Evolutionary conservation across 2,113 vertebrate species (phyloP).

Genomic region (Corythoichthys intestinalis): DNA sequence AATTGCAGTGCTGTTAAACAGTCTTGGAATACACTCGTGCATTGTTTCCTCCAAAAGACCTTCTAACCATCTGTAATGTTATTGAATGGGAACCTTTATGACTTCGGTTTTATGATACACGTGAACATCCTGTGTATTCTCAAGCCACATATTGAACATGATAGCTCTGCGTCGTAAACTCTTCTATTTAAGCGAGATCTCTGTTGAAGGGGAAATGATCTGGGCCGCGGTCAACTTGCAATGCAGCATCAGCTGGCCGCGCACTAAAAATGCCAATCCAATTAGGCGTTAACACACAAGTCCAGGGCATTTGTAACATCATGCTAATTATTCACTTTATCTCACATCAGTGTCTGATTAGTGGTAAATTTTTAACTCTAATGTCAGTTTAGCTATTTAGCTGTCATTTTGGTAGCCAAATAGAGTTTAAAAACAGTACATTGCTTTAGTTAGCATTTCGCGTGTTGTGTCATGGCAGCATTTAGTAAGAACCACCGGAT

Average conservation of each 20-base stretch:
- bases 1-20: not conserved
- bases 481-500: no score
- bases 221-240: not conserved
- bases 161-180: slow-evolving; percentile 15
- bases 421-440: not conserved
- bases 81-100: slow-evolving; percentile 28
- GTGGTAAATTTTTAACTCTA: not conserved
- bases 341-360: not conserved
- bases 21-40: not conserved
- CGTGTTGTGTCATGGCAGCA: not conserved
- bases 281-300: not conserved
- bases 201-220: not conserved
- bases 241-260: slow-evolving; percentile 2
- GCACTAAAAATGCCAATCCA: not conserved
- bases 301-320: not conserved
- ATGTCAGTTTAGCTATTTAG: not conserved
- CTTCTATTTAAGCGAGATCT: slow-evolving; percentile 5
- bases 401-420: not conserved
- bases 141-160: slow-evolving; percentile 17
- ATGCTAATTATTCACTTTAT: not conserved
- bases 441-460: not conserved
- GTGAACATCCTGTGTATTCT: slow-evolving; percentile 15
- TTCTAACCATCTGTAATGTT: slow-evolving; percentile 38
- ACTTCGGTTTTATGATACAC: slow-evolving; percentile 18
- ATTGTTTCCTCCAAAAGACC: slow-evolving; percentile 21